These are phyloP conservation scores for Malurus melanocephalus DNA, from an alignment of 2,113 vertebrate genomes.

Conservation along the genomic window DNA sequence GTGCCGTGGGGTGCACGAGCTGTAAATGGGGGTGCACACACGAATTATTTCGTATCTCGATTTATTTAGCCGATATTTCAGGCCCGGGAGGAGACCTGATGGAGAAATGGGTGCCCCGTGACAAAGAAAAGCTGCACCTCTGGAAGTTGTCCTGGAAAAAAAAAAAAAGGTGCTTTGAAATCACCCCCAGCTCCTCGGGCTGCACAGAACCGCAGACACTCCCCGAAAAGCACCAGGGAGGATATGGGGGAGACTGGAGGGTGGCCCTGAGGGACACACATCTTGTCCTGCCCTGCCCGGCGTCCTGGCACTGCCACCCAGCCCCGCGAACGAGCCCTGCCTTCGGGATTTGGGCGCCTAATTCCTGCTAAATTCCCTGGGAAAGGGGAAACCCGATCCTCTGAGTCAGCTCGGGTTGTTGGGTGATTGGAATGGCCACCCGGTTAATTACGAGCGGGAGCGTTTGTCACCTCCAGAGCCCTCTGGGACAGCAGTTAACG, in stretches of 20 bases:
- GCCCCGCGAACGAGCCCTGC: neutral
- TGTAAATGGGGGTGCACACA: neutral
- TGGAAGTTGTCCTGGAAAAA: neutral
- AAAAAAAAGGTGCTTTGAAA: neutral
- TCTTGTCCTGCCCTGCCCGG: neutral
- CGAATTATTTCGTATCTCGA: fast-evolving
- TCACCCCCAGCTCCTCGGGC: neutral
- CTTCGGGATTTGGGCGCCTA: neutral
- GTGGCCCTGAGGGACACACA: neutral
- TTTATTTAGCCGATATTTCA: neutral
- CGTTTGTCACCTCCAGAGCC: neutral
- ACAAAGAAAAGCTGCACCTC: neutral
- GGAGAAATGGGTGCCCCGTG: neutral
- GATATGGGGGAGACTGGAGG: neutral
- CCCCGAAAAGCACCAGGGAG: neutral
- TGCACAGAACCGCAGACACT: neutral
- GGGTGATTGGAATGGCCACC: neutral
- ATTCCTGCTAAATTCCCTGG: conserved; percentile 19
- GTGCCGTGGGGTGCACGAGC: neutral
- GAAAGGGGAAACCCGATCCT: conserved; percentile 3
- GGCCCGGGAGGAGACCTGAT: neutral
- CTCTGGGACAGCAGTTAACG: neutral
- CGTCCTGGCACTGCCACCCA: fast-evolving
- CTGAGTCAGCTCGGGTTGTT: neutral
- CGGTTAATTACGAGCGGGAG: neutral